These are phyloP conservation scores for Pegea sp. DNA, from an alignment of 23 tunicate genomes.

Conservation along the genomic window DNA sequence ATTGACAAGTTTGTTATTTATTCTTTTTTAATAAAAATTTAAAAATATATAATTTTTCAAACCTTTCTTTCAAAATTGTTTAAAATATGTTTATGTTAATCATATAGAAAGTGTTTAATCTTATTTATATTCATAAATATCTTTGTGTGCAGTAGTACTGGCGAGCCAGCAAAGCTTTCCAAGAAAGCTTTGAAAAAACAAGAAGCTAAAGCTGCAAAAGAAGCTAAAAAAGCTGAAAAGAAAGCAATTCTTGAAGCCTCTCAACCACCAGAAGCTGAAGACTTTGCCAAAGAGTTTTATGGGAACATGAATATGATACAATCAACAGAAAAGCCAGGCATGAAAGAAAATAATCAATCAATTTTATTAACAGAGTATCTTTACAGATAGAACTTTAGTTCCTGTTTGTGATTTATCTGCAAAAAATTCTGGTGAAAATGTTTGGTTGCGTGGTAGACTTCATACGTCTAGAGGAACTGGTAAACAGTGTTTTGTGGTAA, in stretches of 20 bases:
- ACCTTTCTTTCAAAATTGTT: too few relatives aligned
- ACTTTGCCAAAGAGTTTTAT: slow-evolving; percentile 56
- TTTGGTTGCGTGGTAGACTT: slow-evolving; percentile 79
- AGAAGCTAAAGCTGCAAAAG: slow-evolving; percentile 22
- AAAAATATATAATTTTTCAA: too few relatives aligned
- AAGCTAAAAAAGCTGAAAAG: slow-evolving; percentile 95
- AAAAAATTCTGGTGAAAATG: slow-evolving; percentile 9
- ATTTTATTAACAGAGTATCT: not conserved
- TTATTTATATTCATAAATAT: too few relatives aligned
- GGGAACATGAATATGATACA: slow-evolving; percentile 91
- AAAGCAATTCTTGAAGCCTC: slow-evolving; percentile 56
- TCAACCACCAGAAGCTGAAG: slow-evolving; percentile 43
- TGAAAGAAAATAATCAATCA: not conserved
- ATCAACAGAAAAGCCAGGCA: slow-evolving; percentile 67
- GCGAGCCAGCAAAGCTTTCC: too few relatives aligned
- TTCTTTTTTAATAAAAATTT: too few relatives aligned
- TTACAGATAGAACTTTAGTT: slow-evolving; percentile 30
- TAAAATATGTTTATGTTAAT: too few relatives aligned
- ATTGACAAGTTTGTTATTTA: too few relatives aligned
- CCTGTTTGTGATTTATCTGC: slow-evolving; percentile 24
- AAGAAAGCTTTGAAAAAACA: slow-evolving; percentile 76
- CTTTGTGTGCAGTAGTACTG: too few relatives aligned
- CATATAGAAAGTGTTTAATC: too few relatives aligned
- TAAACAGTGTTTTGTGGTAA: slow-evolving; percentile 65
- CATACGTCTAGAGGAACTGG: slow-evolving; percentile 82